phyloP scores from a whole-genome alignment of 2,797 vertebrate species.

The Sebastes wilsoni region DNA sequence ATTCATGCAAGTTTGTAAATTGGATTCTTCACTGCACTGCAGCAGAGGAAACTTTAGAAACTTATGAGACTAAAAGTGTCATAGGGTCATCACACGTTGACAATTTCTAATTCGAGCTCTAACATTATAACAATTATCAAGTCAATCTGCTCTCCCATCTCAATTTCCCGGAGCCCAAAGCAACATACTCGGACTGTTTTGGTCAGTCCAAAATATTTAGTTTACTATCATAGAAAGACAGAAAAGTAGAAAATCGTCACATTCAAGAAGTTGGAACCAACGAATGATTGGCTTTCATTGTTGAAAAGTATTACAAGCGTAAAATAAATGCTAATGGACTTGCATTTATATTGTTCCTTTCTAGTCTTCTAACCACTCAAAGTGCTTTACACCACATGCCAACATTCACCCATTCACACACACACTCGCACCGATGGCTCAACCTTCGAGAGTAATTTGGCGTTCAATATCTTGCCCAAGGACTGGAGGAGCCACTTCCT shows the following conservation, averaged over 20 bases:
- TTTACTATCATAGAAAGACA: background rate
- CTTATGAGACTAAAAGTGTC: background rate
- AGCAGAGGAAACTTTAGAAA: background rate
- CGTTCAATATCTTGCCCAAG: background rate
- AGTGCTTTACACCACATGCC: background rate
- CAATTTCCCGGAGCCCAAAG: too few relatives aligned
- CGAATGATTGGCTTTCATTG: background rate
- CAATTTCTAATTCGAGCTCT: background rate
- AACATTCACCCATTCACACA: too few relatives aligned
- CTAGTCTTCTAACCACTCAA: background rate
- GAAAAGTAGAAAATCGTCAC: background rate
- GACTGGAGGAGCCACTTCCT: background rate
- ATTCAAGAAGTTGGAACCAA: background rate
- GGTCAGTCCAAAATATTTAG: too few relatives aligned
- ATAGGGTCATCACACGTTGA: background rate
- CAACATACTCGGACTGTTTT: too few relatives aligned
- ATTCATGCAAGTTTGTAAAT: background rate
- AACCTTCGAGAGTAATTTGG: background rate
- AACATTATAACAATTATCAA: too few relatives aligned
- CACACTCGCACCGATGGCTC: background rate
- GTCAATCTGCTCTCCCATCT: too few relatives aligned
- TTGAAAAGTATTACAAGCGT: background rate
- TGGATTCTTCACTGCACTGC: background rate
- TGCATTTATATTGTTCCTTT: background rate
- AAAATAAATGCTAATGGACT: background rate